Base-by-base conservation (phyloP, 2,113 vertebrate species). In the Arvicanthis niloticus region DNA sequence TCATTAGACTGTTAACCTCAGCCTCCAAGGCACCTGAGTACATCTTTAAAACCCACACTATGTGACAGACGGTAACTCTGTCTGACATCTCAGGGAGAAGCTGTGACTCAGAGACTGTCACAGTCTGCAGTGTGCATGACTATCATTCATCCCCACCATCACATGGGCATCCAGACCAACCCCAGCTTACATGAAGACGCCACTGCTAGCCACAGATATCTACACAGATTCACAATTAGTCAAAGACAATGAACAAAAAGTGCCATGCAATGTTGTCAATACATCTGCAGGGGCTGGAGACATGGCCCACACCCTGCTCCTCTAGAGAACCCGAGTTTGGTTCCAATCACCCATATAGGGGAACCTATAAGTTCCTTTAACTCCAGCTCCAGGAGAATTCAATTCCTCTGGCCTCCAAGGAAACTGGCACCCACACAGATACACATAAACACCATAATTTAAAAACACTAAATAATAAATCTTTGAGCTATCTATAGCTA, bases 121-220 rank as follows among this genome's bases (percentile, higher is more conserved):
- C n/a, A n/a, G n/a, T n/a, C n/a, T n/a, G n/a, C 2, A 48, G 22
- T 1, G 2, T 3, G 19, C 0, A 7, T 89, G n/a, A 58, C 51
- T 19, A 24, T 8, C 37, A 7, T 4, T 56, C 51, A 42, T 29
- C 21, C 24, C 48, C 37, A 31, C 68, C 34, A 0, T 42, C 1
- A 26, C 22, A 58, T 19, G 3, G 0, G n/a, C 10, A 22, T 4
- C 19, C 11, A 37, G n/a, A 22, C 10, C 62, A 2, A 0, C 8
- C 7, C 34, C 26, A 42, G 10, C 58, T 5, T 16, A 22, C 5
- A 45, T 11, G 12, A 34, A 56, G 21, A 31, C 1, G 3, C 3
- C 3, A 42, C 15, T 34, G 11, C 62, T 40, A 26, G 67, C 19
- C 68, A 67, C 40, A 70, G 45, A 87, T 3, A 68, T 2, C 37